Conservation (phyloP, 1,140 invertebrate genomes). For the Drosophila miranda region DNA sequence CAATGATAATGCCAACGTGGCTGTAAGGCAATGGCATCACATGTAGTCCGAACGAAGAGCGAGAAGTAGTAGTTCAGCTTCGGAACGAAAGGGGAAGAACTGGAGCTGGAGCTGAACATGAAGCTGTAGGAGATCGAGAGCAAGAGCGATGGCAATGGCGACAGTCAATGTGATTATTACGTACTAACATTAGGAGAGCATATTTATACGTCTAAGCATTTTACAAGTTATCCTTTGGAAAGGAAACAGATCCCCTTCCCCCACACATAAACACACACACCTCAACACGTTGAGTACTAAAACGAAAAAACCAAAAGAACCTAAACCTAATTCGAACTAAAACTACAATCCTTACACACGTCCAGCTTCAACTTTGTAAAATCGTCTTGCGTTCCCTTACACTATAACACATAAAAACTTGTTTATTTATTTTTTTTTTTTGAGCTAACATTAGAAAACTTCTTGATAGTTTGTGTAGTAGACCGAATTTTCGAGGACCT, state of each 20-base stretch:
- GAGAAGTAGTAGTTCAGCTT: background rate
- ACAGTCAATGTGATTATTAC: slow-evolving; percentile 77
- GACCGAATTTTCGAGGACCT: slow-evolving; percentile 8
- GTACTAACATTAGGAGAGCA: slow-evolving; percentile 76
- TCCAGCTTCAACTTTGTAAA: slow-evolving; percentile 22
- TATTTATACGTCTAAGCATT: slow-evolving; percentile 78
- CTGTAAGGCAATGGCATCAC: slow-evolving; percentile 94
- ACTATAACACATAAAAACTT: slow-evolving; percentile 32
- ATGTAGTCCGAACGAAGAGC: slow-evolving; percentile 84
- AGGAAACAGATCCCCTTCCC: slow-evolving; percentile 10
- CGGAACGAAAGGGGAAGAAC: background rate
- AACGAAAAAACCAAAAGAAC: too few species aligned
- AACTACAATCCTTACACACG: background rate
- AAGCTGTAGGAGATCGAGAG: slow-evolving; percentile 6
- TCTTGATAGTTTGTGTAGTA: slow-evolving; percentile 67
- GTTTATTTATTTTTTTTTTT: slow-evolving; percentile 54
- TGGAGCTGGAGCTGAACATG: background rate
- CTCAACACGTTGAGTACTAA: too few species aligned
- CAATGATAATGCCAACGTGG: slow-evolving; percentile 89
- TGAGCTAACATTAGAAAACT: slow-evolving; percentile 57
- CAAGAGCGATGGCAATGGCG: slow-evolving; percentile 18
- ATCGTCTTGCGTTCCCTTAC: slow-evolving; percentile 43
- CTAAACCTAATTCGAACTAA: too few species aligned
- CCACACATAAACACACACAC: slow-evolving; percentile 2
- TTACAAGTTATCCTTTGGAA: slow-evolving; percentile 53